These are phyloP conservation scores for Agrilus biguttatus DNA, from an alignment of 2,888 invertebrate genomes.

Conservation along the genomic window DNA sequence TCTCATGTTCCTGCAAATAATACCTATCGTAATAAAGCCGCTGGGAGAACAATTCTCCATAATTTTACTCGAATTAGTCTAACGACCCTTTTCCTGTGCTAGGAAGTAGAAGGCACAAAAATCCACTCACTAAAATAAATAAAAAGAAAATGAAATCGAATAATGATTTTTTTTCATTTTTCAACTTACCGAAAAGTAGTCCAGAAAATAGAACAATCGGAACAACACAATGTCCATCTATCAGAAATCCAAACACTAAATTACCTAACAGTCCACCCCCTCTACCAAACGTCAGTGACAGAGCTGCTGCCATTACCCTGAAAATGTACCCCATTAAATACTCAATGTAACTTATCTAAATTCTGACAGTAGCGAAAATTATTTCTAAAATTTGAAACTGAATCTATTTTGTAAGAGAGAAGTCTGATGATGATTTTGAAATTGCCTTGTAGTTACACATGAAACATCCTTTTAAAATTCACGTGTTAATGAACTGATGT, in stretches of 20 bases:
- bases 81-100: slow-evolving; percentile 60
- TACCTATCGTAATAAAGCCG: too few species aligned
- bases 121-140: slow-evolving; percentile 47
- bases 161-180: not conserved
- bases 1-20: too few species aligned
- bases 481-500: too few species aligned
- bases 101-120: slow-evolving; percentile 60
- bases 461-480: too few species aligned
- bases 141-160: not conserved
- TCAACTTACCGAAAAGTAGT: slow-evolving; percentile 55
- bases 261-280: slow-evolving; percentile 64
- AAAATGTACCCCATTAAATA: too few species aligned
- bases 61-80: slow-evolving; percentile 32
- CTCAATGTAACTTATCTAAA: too few species aligned
- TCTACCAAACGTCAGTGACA: slow-evolving; percentile 65
- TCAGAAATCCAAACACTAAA: slow-evolving; percentile 62
- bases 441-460: too few species aligned
- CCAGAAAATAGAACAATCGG: slow-evolving; percentile 60
- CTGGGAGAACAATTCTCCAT: not conserved
- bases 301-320: slow-evolving; percentile 72
- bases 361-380: too few species aligned
- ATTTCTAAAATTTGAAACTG: too few species aligned
- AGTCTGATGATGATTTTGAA: too few species aligned
- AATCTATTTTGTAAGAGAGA: too few species aligned
- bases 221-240: slow-evolving; percentile 63